Percentiles rank a stretch among this genome's conserved stretches.
Evolutionary conservation across 2,113 vertebrate species (phyloP).

Genomic region (Tragelaphus scriptus): DNA sequence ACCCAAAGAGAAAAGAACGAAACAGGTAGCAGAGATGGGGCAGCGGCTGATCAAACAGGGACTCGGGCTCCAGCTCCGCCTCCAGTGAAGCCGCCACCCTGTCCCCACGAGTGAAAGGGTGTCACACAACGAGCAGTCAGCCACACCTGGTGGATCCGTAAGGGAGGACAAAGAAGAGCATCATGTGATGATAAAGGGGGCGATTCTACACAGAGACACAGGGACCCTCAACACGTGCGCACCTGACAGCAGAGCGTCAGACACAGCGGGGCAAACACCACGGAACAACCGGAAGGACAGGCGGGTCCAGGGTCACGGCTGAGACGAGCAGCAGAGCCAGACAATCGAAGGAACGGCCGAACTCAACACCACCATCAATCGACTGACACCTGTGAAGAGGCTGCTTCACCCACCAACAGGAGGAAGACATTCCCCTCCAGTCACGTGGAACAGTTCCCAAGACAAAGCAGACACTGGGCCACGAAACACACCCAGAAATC

Average conservation of each 20-base stretch:
- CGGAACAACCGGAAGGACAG: rapidly evolving
- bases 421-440: neutral
- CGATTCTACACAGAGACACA: neutral
- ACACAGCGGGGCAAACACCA: rapidly evolving
- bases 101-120: neutral
- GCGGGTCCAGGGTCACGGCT: rapidly evolving
- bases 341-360: rapidly evolving
- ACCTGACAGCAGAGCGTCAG: rapidly evolving
- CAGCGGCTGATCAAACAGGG: neutral
- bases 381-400: rapidly evolving
- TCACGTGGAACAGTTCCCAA: rapidly evolving
- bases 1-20: neutral
- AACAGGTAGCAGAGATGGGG: neutral
- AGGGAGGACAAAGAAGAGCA: neutral
- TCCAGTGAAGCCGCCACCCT: neutral
- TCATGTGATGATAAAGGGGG: rapidly evolving
- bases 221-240: rapidly evolving
- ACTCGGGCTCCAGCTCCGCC: neutral
- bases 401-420: neutral
- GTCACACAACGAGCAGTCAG: neutral
- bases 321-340: rapidly evolving
- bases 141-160: neutral
- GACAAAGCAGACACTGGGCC: neutral
- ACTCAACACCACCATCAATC: rapidly evolving
- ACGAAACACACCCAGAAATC: rapidly evolving